Percentiles rank a stretch among this genome's conserved stretches.
phyloP scores from a whole-genome alignment of 2,888 invertebrate species.

The Sceliomorpha sp. region DNA sequence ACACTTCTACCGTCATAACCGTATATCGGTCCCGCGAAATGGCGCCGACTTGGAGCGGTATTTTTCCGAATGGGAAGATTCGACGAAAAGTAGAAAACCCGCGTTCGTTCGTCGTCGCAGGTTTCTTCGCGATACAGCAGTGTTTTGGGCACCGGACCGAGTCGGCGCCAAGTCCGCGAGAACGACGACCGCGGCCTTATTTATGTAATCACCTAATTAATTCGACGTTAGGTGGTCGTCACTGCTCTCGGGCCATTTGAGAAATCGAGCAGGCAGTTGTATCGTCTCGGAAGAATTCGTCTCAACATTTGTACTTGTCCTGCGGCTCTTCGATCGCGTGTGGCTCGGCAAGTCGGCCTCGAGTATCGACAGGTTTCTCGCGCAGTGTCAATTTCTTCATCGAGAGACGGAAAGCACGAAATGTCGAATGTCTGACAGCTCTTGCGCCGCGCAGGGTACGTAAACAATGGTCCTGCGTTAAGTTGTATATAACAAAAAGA shows the following conservation, averaged over 20 bases:
- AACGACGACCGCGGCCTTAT: conserved; percentile 62
- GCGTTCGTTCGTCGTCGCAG: too few relatives aligned
- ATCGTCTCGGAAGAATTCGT: conserved; percentile 27
- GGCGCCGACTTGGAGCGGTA: conserved; percentile 3
- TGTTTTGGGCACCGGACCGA: conserved; percentile 12
- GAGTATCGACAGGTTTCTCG: conserved; percentile 23
- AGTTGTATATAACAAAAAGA: too few relatives aligned
- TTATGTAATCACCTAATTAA: conserved; percentile 69
- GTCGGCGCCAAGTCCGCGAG: conserved; percentile 49
- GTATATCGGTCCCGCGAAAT: conserved; percentile 5
- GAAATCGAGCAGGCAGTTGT: conserved; percentile 24
- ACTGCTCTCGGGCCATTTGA: conserved; percentile 45
- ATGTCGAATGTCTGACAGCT: too few relatives aligned
- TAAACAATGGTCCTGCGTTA: too few relatives aligned
- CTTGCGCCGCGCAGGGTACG: too few relatives aligned
- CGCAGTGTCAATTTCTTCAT: conserved; percentile 8
- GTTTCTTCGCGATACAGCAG: too few relatives aligned
- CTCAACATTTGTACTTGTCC: conserved; percentile 51
- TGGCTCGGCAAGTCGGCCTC: conserved; percentile 36
- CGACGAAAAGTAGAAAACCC: too few relatives aligned
- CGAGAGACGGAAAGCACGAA: background rate
- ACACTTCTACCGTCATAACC: conserved; percentile 50
- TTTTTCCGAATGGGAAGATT: too few relatives aligned
- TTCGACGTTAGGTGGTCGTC: conserved; percentile 59
- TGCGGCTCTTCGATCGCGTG: conserved; percentile 36